Evolutionary conservation across 2,888 invertebrate species (phyloP).

Genomic region (Drosophila pseudotakahashii): DNA sequence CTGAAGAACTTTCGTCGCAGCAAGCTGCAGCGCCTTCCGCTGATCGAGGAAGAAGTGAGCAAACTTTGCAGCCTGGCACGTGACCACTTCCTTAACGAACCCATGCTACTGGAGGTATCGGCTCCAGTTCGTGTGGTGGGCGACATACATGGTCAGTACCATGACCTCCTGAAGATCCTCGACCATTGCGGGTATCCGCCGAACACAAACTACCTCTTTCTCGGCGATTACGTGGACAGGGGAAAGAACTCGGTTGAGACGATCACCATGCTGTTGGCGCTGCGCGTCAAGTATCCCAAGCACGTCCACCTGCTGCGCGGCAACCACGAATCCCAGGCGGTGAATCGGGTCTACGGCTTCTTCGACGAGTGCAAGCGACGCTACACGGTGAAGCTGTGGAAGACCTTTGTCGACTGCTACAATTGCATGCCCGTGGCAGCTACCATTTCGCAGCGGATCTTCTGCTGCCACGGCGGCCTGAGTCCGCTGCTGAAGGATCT

Average conservation of each 20-base stretch:
- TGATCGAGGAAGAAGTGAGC: neutral
- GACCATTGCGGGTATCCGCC: neutral
- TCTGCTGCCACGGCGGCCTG: neutral
- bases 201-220: neutral
- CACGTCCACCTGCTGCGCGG: neutral
- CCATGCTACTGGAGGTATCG: neutral
- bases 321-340: neutral
- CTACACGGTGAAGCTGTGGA: neutral
- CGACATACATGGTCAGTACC: neutral
- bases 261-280: neutral
- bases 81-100: neutral
- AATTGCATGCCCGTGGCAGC: constrained; percentile 1
- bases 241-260: neutral
- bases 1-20: neutral
- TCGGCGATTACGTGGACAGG: neutral
- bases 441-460: neutral
- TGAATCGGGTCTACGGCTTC: neutral
- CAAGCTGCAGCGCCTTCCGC: neutral
- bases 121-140: neutral
- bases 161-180: neutral
- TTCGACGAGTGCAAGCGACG: neutral
- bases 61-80: neutral
- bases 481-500: neutral
- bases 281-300: neutral
- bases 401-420: neutral